Conservation (phyloP, 2,797 vertebrate genomes). For the Mus minutoides region DNA sequence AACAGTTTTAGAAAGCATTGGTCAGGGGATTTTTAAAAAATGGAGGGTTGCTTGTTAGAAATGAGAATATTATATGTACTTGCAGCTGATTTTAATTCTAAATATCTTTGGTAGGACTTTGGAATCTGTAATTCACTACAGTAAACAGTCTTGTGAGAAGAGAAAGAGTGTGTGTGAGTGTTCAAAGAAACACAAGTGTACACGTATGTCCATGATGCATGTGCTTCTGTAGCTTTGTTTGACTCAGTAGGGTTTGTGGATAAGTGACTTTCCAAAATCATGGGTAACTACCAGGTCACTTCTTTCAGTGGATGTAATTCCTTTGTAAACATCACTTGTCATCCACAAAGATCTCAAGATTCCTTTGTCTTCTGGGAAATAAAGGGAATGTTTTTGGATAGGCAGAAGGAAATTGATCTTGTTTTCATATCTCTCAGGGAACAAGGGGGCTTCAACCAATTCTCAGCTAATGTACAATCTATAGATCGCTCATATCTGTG, state of each 20-base stretch:
- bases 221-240: neutral
- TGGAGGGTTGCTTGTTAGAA: neutral
- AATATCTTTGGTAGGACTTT: neutral
- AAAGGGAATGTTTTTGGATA: neutral
- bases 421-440: conserved; percentile 1
- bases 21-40: conserved; percentile 8
- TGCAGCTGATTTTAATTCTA: conserved; percentile 44
- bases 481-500: neutral
- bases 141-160: neutral
- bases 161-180: neutral
- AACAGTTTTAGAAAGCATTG: neutral
- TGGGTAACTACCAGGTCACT: neutral
- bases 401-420: neutral
- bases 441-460: neutral
- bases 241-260: neutral
- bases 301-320: conserved; percentile 6
- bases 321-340: neutral
- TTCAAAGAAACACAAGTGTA: neutral
- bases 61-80: neutral
- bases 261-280: conserved; percentile 33
- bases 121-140: conserved; percentile 24
- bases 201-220: neutral
- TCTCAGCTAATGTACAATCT: neutral
- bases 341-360: neutral
- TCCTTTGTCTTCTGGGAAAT: conserved; percentile 27